Percentiles rank a stretch among this genome's conserved stretches.
Conservation (phyloP, 2,113 vertebrate species). For the Loxodonta africana region DNA sequence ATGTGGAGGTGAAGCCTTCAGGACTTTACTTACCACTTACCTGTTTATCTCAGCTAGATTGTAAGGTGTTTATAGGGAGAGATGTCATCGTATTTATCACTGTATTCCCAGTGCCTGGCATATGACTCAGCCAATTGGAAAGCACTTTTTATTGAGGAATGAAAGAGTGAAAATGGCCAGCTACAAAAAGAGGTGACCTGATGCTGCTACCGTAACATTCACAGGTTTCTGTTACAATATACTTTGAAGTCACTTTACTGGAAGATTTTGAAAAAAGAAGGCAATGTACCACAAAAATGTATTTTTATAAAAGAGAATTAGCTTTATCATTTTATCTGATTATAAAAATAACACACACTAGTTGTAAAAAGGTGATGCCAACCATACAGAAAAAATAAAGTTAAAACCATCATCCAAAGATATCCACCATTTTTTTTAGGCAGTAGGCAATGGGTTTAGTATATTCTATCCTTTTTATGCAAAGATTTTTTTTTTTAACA, state of each 20-base stretch:
- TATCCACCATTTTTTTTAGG: neutral
- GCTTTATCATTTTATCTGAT: conserved; percentile 7
- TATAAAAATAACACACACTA: conserved; percentile 7
- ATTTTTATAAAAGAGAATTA: conserved; percentile 37
- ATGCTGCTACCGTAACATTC: neutral
- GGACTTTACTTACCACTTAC: neutral
- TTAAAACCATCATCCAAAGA: neutral
- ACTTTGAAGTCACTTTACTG: neutral
- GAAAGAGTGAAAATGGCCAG: neutral
- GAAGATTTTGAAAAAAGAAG: neutral
- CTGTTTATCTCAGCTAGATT: neutral
- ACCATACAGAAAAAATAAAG: conserved; percentile 9
- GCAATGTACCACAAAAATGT: neutral
- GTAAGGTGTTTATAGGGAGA: neutral
- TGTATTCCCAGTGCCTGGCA: neutral
- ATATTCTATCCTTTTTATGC: neutral
- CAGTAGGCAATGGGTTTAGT: neutral
- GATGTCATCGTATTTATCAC: neutral
- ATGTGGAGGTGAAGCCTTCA: no score
- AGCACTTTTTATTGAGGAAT: neutral
- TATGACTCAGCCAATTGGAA: neutral
- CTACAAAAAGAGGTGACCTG: neutral
- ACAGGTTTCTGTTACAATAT: neutral
- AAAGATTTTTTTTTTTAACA: conserved; percentile 10
- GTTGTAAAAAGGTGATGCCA: neutral